A percentile compares a stretch with the other conserved stretches of the same genome.
Conservation (phyloP, 2,888 invertebrate genomes). For the Netelia inedita region DNA sequence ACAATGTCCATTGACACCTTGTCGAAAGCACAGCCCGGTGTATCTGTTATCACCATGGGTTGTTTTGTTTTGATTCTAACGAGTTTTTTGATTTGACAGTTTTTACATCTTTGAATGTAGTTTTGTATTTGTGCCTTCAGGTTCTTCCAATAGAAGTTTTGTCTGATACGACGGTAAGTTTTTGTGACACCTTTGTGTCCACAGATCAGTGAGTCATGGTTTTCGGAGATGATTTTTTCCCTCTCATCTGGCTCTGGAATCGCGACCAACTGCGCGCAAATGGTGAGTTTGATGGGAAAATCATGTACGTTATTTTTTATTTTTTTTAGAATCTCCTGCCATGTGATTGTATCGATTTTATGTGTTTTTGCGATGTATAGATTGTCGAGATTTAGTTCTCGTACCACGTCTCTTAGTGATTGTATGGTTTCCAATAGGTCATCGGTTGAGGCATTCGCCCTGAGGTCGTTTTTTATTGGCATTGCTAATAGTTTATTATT, state of each 20-base stretch:
- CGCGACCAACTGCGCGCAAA: neutral
- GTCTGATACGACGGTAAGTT: constrained; percentile 35
- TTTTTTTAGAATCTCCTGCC: too few relatives aligned
- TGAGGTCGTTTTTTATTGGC: neutral
- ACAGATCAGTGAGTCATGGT: constrained; percentile 5
- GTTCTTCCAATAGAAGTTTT: constrained; percentile 46
- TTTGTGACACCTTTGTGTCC: constrained; percentile 57
- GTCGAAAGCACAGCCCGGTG: constrained; percentile 41
- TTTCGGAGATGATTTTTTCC: constrained; percentile 20
- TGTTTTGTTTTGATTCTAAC: too few relatives aligned
- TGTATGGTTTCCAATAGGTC: neutral
- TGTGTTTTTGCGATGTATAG: too few relatives aligned
- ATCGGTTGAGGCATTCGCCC: neutral
- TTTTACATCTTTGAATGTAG: constrained; percentile 31
- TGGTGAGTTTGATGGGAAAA: too few relatives aligned
- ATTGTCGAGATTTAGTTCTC: too few relatives aligned
- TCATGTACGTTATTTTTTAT: too few relatives aligned
- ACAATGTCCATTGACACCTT: constrained; percentile 64
- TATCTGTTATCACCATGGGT: too few relatives aligned
- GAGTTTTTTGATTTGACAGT: constrained; percentile 45
- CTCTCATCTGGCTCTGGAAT: neutral
- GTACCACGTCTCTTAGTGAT: neutral
- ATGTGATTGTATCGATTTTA: too few relatives aligned
- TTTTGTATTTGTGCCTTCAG: constrained; percentile 45
- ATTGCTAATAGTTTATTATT: neutral